phyloP scores from a whole-genome alignment of 2,888 invertebrate species.

The Tetragonula carbonaria region DNA sequence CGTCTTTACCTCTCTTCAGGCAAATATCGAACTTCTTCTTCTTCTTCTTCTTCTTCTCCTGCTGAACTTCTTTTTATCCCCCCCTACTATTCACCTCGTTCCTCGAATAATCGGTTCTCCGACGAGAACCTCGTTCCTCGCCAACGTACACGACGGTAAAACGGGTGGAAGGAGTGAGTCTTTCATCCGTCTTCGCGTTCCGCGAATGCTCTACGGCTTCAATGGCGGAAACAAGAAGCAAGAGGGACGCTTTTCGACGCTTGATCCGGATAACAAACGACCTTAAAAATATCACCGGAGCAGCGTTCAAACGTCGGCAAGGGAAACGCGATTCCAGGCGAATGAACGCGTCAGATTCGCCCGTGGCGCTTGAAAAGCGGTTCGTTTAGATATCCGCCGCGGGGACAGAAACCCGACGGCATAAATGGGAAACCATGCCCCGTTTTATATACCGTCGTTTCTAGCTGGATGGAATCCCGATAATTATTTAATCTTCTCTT shows the following conservation, averaged over 20 bases:
- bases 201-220: neutral
- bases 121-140: neutral
- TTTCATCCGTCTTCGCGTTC: neutral
- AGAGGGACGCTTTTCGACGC: neutral
- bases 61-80: neutral
- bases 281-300: constrained; percentile 48
- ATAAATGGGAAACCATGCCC: constrained; percentile 25
- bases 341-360: neutral
- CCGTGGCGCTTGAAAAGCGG: constrained; percentile 11
- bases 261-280: constrained; percentile 49
- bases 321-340: neutral
- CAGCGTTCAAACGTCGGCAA: neutral
- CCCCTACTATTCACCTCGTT: neutral
- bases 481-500: constrained; percentile 34
- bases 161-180: neutral
- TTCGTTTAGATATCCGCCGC: constrained; percentile 38
- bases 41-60: too few relatives aligned
- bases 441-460: neutral
- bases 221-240: neutral
- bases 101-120: neutral
- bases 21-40: too few relatives aligned
- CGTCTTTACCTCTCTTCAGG: too few relatives aligned
- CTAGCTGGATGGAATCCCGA: constrained; percentile 38
- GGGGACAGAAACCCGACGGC: constrained; percentile 1
- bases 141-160: neutral